phyloP scores from a whole-genome alignment of 2,888 invertebrate species.

The Harpalus rufipes region DNA sequence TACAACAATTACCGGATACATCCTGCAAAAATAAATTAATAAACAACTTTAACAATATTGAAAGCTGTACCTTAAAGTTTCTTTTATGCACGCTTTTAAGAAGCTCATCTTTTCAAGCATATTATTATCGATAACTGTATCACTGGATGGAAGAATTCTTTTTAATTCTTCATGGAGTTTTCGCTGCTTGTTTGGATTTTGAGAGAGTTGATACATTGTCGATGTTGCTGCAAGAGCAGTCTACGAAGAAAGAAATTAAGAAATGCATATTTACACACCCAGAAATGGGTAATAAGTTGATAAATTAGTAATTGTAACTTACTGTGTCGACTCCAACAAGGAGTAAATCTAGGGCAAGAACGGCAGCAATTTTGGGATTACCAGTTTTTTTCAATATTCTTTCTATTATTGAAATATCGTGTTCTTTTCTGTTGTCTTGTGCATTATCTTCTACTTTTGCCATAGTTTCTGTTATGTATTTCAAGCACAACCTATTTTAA shows the following conservation, averaged over 20 bases:
- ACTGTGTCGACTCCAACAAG: slow-evolving; percentile 90
- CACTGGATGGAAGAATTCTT: slow-evolving; percentile 79
- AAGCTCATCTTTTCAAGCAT: slow-evolving; percentile 84
- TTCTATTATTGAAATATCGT: slow-evolving; percentile 80
- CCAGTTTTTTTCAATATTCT: slow-evolving; percentile 80
- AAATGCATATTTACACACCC: not conserved
- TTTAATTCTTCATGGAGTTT: slow-evolving; percentile 83
- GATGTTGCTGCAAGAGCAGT: slow-evolving; percentile 88
- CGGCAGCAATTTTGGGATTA: slow-evolving; percentile 82
- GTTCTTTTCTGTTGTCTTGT: slow-evolving; percentile 72
- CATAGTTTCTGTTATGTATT: slow-evolving; percentile 80
- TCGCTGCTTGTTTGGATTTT: slow-evolving; percentile 84
- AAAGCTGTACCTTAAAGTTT: slow-evolving; percentile 82
- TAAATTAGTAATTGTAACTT: slow-evolving; percentile 69
- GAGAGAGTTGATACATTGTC: slow-evolving; percentile 86
- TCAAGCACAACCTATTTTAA: slow-evolving; percentile 79
- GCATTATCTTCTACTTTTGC: slow-evolving; percentile 77
- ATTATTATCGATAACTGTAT: slow-evolving; percentile 80
- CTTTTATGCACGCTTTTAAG: slow-evolving; percentile 88
- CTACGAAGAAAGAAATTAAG: slow-evolving; percentile 69
- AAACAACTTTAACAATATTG: slow-evolving; percentile 13
- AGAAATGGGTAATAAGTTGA: slow-evolving; percentile 5
- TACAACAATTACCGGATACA: slow-evolving; percentile 90
- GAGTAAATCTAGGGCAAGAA: slow-evolving; percentile 87
- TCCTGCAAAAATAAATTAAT: slow-evolving; percentile 78